Base-by-base conservation (phyloP, 2,797 vertebrate species). In the Sphenodon punctatus region DNA sequence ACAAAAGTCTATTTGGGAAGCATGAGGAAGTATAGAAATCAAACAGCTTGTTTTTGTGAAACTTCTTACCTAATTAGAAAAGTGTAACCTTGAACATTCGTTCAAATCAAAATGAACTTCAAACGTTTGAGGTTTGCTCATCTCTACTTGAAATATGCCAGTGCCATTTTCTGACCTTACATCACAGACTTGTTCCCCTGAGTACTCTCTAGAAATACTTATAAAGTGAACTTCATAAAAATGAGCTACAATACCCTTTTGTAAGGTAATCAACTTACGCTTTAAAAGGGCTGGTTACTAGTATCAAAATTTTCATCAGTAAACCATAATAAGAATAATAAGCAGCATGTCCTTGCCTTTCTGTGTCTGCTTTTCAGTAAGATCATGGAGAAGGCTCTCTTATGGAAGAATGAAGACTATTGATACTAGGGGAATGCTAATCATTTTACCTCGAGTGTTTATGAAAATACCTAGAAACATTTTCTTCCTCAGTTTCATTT, bases 191-290 rank as follows among this genome's bases (percentile, higher is more conserved):
- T 72, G 59, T 46, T 25, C 16, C 25, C n/a, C n/a, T 1, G 5
- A 34, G 22, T 48, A 51, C 20, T 16, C 34, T 60, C 16, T 23
- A 78, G 25, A 43, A 79, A 66, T 43, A 79, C 22, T 79, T 78
- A 49, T 65, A 74, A 53, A 22, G 46, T 39, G 22, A 59, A 75
- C 36, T 73, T 78, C 67, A 60, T 46, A 27, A 56, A 85, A 60
- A 45, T 16, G 67, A 38, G 34, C 66, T 60, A 19, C 49, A 32
- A 43, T 78, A 42, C 5, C 14, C 67, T 78, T 67, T 49, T 25
- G 48, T 78, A 71, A 78, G 32, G 67, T 41, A 71, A 53, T 53
- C 10, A 63, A 7, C n/a, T 34, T 2, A 34, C 32, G 17, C 3
- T 53, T 70, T 36, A 42, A 72, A 58, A 66, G 7, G 1, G 66